Conservation (phyloP, 2,888 invertebrate species). For the Lysandra bellargus region DNA sequence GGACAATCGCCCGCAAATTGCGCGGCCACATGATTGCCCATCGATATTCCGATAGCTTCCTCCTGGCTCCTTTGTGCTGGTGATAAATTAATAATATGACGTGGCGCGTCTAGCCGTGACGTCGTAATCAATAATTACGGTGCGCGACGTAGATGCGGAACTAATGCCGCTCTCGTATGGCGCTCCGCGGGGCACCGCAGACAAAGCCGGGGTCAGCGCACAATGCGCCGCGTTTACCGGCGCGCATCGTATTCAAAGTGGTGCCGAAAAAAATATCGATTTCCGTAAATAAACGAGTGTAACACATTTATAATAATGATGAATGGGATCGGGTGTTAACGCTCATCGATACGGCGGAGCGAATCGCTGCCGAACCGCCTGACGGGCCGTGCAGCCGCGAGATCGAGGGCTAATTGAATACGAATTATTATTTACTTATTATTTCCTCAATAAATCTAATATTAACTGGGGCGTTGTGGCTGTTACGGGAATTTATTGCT, state of each 20-base stretch:
- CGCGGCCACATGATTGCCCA: slow-evolving; percentile 67
- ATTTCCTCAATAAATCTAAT: slow-evolving; percentile 68
- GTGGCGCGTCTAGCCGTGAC: slow-evolving; percentile 55
- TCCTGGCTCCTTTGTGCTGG: slow-evolving; percentile 31
- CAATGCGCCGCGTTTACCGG: slow-evolving; percentile 75
- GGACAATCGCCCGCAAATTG: slow-evolving; percentile 77
- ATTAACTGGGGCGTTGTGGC: slow-evolving; percentile 66
- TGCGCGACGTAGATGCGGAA: slow-evolving; percentile 69
- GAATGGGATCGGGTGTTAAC: slow-evolving; percentile 73
- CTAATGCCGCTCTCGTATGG: slow-evolving; percentile 62
- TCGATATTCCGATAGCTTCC: slow-evolving; percentile 61
- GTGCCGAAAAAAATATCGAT: slow-evolving; percentile 80
- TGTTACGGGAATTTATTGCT: slow-evolving; percentile 45
- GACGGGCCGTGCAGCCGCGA: slow-evolving; percentile 52
- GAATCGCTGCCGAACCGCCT: slow-evolving; percentile 67
- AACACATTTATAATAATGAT: slow-evolving; percentile 80
- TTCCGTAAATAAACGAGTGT: slow-evolving; percentile 81
- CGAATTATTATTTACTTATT: slow-evolving; percentile 57
- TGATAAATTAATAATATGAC: slow-evolving; percentile 38
- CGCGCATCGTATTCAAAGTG: slow-evolving; percentile 73
- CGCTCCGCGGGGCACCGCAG: slow-evolving; percentile 52
- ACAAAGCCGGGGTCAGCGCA: slow-evolving; percentile 73
- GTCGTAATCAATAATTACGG: slow-evolving; percentile 77
- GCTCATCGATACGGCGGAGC: slow-evolving; percentile 72
- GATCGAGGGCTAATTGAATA: slow-evolving; percentile 75